Evolutionary conservation across 2,113 vertebrate species (phyloP), one percentile per base, ranked within the genome.

Genomic region (Lethenteron camtschaticum): DNA sequence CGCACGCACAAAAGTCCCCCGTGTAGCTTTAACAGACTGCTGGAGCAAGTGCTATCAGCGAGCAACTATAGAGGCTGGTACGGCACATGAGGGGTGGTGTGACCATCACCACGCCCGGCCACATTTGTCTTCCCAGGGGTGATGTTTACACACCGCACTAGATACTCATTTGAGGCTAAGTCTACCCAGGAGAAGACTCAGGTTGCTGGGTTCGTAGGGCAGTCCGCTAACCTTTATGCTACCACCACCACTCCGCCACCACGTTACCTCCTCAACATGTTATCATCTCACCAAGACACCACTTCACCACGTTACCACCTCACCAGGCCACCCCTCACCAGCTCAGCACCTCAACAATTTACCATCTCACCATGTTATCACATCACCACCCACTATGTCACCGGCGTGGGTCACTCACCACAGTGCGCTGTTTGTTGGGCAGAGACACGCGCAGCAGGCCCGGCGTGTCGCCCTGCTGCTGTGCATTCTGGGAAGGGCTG

Each of bases 341-440:
- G 41, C 41, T 41, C 41, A 41, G 41, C 41, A 41, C 41, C 41
- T 41, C 41, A 41, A 41, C 41, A 41, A 41, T 41, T 41, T 41
- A 41, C 41, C 41, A 41, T 41, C 41, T 41, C 41, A 41, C 41
- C 41, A 41, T 41, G 41, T 6, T 41, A 41, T 41, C 41, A 41
- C 41, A 41, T 41, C 41, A 41, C 63, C n/a, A 66, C 63, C 9
- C 9, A 9, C 8, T 9, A 66, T 16, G 63, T 66, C n/a, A 66
- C n/a, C 24, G 63, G 24, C 9, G 10, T n/a, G n/a, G 63, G 24
- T n/a, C n/a, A 86, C 90, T 75, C 78, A 96, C 94, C 89, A 96
- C 94, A 20, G 94, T 96, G 77, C 92, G 86, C 81, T 95, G 92
- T 79, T 99, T 96, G 81, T 99, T 99, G 77, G 94, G 94, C 74